phyloP scores from a whole-genome alignment of 2,888 invertebrate genomes.

The Microchrysa polita region DNA sequence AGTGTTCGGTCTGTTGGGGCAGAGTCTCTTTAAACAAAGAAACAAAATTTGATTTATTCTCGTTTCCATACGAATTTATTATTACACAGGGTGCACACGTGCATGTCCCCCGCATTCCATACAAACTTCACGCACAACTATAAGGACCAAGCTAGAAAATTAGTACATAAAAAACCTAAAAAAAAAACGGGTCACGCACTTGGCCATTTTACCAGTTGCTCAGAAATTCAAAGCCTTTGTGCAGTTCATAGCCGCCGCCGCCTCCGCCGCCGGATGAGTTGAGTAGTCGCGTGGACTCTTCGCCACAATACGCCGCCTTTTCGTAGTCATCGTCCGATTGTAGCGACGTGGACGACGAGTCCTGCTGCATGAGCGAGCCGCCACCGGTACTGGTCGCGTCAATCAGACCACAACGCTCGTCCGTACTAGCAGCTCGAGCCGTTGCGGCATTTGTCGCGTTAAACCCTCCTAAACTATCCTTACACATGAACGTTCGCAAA shows the following conservation, averaged over 20 bases:
- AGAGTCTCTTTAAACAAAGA: too few relatives aligned
- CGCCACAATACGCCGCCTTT: conserved; percentile 29
- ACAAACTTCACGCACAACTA: too few relatives aligned
- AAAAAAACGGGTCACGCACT: too few relatives aligned
- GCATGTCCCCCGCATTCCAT: too few relatives aligned
- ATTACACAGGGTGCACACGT: too few relatives aligned
- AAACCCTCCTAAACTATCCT: conserved; percentile 47
- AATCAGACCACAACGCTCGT: conserved; percentile 16
- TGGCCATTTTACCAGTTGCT: conserved; percentile 56
- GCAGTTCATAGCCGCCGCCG: conserved; percentile 52
- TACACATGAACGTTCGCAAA: conserved; percentile 44
- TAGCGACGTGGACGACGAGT: conserved; percentile 22
- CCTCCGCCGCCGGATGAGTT: too few relatives aligned
- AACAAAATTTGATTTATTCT: too few relatives aligned
- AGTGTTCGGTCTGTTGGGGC: too few relatives aligned
- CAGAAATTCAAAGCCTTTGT: conserved; percentile 58
- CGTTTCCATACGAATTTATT: too few relatives aligned
- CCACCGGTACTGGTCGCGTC: not conserved
- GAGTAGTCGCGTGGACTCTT: conserved; percentile 21
- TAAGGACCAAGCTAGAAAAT: too few relatives aligned
- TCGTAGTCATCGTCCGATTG: conserved; percentile 41
- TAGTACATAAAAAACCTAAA: too few relatives aligned
- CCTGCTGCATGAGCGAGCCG: not conserved
- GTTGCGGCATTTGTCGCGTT: conserved; percentile 6
- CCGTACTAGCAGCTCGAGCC: not conserved